Evolutionary conservation across 37 sponge, comb jelly and placozoan genomes (phyloP), one percentile per base, ranked within the genome.

Genomic region (Amphimedon queenslandica): DNA sequence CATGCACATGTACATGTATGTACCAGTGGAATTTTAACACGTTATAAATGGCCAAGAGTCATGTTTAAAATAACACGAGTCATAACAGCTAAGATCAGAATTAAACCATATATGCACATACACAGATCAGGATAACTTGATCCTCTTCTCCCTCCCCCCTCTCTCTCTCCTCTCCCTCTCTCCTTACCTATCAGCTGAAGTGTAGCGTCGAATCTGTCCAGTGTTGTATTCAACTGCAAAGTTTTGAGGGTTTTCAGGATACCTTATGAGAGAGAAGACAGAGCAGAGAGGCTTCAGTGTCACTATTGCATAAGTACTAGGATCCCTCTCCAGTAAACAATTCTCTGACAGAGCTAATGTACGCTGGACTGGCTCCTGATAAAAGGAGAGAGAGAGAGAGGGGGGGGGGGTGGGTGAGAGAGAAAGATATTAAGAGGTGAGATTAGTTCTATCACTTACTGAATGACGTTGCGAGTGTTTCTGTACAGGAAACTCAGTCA

Each of bases 321-420:
- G 93, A 77, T 99, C 99, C 66, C 99, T 75, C 75, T 99, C 99
- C n/a, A 99, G 66, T 27, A 99, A 69, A 63, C 99, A 99, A 24
- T 63, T 90, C 84, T 99, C 99, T 1, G 96, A 84, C 23, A 99
- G 78, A 28, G 88, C 82, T 57, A 99, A 71, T 25, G 92, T 88
- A 2, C 99, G 82, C 38, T 80, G 74, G 3, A 84, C 84, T n/a
- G 94, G 91, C 36, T 91, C 96, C 88, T 94, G 66, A 16, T 13
- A 33, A 0, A 36, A 64, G 8, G 67, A 37, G 36, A 34, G 16
- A 30, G 21, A 30, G 6, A 11, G 21, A 27, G 16, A 35, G 6
- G 13, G 16, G 10, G 6, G n/a, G n/a, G n/a, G n/a, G n/a, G n/a
- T n/a, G n/a, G n/a, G n/a, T 18, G n/a, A 33, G 0, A 36, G 71